phyloP scores from a whole-genome alignment of 1,140 invertebrate genomes.

The Octopus bimaculoides region DNA sequence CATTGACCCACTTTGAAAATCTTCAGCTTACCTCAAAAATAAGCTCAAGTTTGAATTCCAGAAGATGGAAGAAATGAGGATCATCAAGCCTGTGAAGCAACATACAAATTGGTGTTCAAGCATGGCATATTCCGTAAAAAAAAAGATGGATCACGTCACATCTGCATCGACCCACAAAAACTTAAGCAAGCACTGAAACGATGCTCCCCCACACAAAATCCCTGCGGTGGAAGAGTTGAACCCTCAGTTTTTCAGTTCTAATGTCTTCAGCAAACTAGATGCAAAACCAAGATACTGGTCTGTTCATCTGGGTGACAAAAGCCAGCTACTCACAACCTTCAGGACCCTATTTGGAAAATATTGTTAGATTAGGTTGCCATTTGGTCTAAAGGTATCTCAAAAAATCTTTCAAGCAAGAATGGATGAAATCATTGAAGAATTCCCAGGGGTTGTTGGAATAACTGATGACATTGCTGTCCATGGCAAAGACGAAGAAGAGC shows the following conservation, averaged over 20 bases:
- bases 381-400: neutral
- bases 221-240: slow-evolving; percentile 15
- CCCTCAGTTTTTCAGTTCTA: slow-evolving; percentile 4
- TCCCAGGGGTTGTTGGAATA: neutral
- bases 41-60: slow-evolving; percentile 19
- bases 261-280: slow-evolving; percentile 17
- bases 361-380: neutral
- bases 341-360: neutral
- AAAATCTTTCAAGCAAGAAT: neutral
- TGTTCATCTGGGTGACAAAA: neutral
- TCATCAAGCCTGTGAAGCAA: too few relatives aligned
- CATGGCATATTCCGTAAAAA: neutral
- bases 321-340: neutral
- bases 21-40: neutral
- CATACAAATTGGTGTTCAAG: slow-evolving; percentile 11
- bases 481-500: neutral
- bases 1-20: slow-evolving; percentile 15
- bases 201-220: slow-evolving; percentile 15
- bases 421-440: neutral
- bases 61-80: slow-evolving; percentile 6
- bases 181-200: slow-evolving; percentile 12
- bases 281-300: slow-evolving; percentile 9
- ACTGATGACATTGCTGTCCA: neutral
- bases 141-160: slow-evolving; percentile 10
- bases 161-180: slow-evolving; percentile 16